Conservation (phyloP, 2,797 vertebrate genomes). For the Mareca penelope region DNA sequence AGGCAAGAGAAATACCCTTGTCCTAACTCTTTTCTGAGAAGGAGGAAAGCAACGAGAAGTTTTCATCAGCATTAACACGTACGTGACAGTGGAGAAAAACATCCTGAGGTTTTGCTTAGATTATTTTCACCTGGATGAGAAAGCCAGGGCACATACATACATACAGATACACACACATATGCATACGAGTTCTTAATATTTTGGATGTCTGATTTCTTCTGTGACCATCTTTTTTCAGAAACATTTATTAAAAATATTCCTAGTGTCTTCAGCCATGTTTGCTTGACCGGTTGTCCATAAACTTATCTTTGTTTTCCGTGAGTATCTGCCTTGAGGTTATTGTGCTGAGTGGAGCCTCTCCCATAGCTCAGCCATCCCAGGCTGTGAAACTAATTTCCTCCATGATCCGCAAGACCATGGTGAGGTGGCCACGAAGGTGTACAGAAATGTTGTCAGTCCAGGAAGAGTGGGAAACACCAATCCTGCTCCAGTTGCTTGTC, state of each 20-base stretch:
- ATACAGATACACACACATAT: background rate
- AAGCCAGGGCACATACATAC: background rate
- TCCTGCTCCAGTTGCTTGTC: background rate
- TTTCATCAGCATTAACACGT: background rate
- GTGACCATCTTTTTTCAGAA: background rate
- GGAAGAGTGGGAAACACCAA: background rate
- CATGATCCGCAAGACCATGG: background rate
- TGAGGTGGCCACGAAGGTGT: background rate
- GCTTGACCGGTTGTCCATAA: background rate
- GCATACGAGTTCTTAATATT: background rate
- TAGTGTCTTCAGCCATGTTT: background rate
- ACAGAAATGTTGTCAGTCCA: background rate
- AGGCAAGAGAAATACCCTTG: background rate
- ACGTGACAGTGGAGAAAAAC: slow-evolving; percentile 13
- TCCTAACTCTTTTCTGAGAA: background rate
- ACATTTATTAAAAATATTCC: background rate
- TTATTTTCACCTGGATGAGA: slow-evolving; percentile 18
- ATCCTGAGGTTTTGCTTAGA: slow-evolving; percentile 1
- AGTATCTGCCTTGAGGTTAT: background rate
- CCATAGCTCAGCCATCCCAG: background rate
- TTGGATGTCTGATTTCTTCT: background rate
- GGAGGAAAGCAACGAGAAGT: background rate
- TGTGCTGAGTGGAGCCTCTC: background rate
- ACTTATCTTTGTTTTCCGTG: background rate
- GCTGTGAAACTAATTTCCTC: background rate